Evolutionary conservation across 2,797 vertebrate genomes (phyloP), one percentile per base, ranked within the genome.

Genomic region (Hephaestus fuliginosus): DNA sequence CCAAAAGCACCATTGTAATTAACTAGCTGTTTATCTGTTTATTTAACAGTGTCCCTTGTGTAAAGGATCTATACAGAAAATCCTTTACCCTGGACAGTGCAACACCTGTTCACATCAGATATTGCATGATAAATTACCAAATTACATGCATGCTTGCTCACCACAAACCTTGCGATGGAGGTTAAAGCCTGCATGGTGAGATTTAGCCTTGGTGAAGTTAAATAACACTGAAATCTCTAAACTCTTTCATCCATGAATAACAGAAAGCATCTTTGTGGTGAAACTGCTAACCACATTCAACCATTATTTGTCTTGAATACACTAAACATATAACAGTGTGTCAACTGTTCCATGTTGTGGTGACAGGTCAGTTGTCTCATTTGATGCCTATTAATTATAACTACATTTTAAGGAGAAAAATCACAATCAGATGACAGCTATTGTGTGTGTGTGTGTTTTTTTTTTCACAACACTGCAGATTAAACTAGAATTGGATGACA

Each of bases 1-100:
- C 58, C 4, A 70, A 39, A 10, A 25, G 55, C n/a, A 51, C 68
- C 57, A 14, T 66, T 57, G 28, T 44, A 39, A 72, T 76, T 76
- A 53, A 69, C 77, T 67, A 55, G n/a, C 36, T 46, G 52, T 68
- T 62, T 70, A 46, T 74, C 36, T 46, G 52, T 68, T 62, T 70
- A 46, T 74, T 70, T 61, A 36, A 58, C 48, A 5, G 52, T 36
- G n/a, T 48, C 20, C 28, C 20, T 58, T 52, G 7, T 13, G 18
- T 39, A 10, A 33, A 64, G 5, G 15, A 64, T 20, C 7, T 9
- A 7, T 46, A 58, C 9, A 55, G 22, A 46, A 4, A 18, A 44
- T 8, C 14, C 0, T 64, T 44, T 15, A 14, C 46, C 33, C 2
- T 39, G 25, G 17, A 48, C 12, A 36, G 46, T 5, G 30, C 0